Base-by-base conservation (phyloP, 2,113 vertebrate species). In the Dipodomys ordii region DNA sequence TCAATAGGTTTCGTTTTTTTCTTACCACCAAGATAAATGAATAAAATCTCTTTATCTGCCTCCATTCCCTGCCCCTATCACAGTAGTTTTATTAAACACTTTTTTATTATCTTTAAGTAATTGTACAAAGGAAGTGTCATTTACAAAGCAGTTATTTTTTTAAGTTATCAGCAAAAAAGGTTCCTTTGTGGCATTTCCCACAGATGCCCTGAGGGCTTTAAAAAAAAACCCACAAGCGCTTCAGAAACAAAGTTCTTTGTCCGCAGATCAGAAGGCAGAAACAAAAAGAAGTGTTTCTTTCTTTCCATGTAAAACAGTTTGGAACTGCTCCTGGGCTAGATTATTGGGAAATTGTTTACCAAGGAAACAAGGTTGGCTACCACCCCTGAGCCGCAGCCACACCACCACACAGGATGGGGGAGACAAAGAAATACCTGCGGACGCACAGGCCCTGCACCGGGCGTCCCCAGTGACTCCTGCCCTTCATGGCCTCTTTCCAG, bases 331-430 rank as follows among this genome's bases (percentile, higher is more conserved):
- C 62, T 22, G 49, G 74, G 49, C 84, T 44, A 67, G 72, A 53
- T 85, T 69, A 32, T 28, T 19, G 20, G 83, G 49, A 76, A 73
- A 44, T 18, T 80, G 72, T 28, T 67, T 67, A 74, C 35, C 67
- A 44, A 16, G 25, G 79, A 80, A 53, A 67, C 27, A 46, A 44
- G 30, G 39, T 39, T 32, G 91, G 44, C 73, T 53, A 30, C 60
- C 15, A 57, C n/a, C 78, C 30, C 22, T 67, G 44, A 25, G 2
- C 8, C 16, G 2, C 13, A 2, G 83, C 7, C 1, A 7, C 35
- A 76, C 19, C 35, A 1, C 65, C 30, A 73, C 60, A 2, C 0
- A 7, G 83, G 39, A 25, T 30, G 0, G 2, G 0, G 6, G 23
- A 5, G 60, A 74, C 67, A 73, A 68, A 32, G 6, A 32, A 35